Conservation (phyloP, 2,888 invertebrate genomes). For the Autographa pulchrina region DNA sequence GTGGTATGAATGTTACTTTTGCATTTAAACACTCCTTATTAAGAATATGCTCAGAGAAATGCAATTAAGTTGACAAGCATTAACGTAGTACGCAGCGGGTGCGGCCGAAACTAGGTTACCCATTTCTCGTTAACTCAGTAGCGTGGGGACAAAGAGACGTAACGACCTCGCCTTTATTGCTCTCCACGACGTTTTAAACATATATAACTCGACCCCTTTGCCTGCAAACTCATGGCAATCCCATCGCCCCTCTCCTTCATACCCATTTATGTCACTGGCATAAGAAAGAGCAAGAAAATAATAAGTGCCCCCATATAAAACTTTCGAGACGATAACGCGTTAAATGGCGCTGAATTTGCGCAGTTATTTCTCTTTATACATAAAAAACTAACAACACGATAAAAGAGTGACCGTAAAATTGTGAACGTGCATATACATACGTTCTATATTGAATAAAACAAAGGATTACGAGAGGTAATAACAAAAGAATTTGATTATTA, state of each 20-base stretch:
- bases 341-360: slow-evolving; percentile 61
- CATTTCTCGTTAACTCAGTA: slow-evolving; percentile 76
- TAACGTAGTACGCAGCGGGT: slow-evolving; percentile 75
- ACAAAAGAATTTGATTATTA: slow-evolving; percentile 50
- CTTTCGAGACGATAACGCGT: slow-evolving; percentile 61
- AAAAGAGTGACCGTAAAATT: slow-evolving; percentile 40
- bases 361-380: slow-evolving; percentile 52
- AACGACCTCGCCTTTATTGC: slow-evolving; percentile 68
- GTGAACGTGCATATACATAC: slow-evolving; percentile 15
- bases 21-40: slow-evolving; percentile 49
- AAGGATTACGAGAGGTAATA: slow-evolving; percentile 41
- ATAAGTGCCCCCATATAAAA: slow-evolving; percentile 58
- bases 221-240: slow-evolving; percentile 66
- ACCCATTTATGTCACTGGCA: slow-evolving; percentile 51
- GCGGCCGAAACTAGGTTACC: slow-evolving; percentile 86
- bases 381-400: slow-evolving; percentile 39
- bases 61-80: slow-evolving; percentile 80
- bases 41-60: slow-evolving; percentile 67
- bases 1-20: slow-evolving; percentile 8
- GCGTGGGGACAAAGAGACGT: slow-evolving; percentile 72
- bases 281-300: slow-evolving; percentile 62
- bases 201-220: slow-evolving; percentile 73
- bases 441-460: slow-evolving; percentile 38
- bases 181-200: slow-evolving; percentile 75
- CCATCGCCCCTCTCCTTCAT: slow-evolving; percentile 62